phyloP scores from a whole-genome alignment of 2,113 vertebrate species.

The Psittacula cyanocephala region DNA sequence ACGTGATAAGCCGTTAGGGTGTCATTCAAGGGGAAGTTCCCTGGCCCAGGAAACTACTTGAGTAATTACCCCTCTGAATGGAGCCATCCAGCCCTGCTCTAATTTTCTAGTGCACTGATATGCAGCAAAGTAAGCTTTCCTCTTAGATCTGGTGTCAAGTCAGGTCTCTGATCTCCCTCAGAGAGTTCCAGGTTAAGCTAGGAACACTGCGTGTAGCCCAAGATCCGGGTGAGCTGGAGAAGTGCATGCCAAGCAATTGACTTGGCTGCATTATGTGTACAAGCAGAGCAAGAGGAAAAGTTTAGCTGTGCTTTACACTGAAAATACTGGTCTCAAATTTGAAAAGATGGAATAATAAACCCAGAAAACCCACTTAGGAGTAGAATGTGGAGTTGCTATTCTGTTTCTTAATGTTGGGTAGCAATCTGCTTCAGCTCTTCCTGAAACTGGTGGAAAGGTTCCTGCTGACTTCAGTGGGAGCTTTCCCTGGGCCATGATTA shows the following conservation, averaged over 20 bases:
- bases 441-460: neutral
- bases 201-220: neutral
- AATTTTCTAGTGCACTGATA: neutral
- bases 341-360: neutral
- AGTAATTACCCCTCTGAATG: neutral
- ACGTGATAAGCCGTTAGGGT: neutral
- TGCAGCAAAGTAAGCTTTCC: neutral
- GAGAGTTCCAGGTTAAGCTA: neutral
- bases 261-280: neutral
- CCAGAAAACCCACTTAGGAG: neutral
- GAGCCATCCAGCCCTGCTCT: neutral
- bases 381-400: neutral
- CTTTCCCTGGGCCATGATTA: neutral
- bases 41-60: neutral
- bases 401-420: neutral
- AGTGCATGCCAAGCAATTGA: too few species aligned
- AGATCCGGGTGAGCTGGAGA: neutral
- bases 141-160: neutral
- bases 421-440: neutral
- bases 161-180: neutral
- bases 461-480: neutral
- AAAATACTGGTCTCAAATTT: neutral
- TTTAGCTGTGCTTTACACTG: neutral
- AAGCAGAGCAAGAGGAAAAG: neutral
- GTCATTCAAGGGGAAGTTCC: neutral